Evolutionary conservation across 2,888 invertebrate species (phyloP).

Genomic region (Cetonia aurata): DNA sequence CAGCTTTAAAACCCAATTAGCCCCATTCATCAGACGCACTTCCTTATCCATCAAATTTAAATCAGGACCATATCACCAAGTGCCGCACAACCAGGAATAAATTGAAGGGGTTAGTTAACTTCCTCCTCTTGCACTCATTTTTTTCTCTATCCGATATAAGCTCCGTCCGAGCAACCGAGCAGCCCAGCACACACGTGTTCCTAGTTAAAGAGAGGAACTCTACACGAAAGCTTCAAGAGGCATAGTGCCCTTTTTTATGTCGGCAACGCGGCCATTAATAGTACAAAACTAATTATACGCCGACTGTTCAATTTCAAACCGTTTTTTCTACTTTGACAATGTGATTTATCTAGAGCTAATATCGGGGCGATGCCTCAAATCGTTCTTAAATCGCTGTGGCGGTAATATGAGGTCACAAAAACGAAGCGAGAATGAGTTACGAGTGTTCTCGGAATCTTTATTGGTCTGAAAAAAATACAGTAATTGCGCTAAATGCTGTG

Average conservation of each 20-base stretch:
- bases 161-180: background rate
- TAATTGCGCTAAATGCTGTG: conserved; percentile 6
- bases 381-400: conserved; percentile 1
- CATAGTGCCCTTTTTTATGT: conserved; percentile 13
- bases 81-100: conserved; percentile 12
- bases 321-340: conserved; percentile 27
- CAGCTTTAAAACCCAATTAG: conserved; percentile 10
- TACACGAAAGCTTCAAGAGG: conserved; percentile 5
- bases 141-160: conserved; percentile 9
- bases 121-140: conserved; percentile 16
- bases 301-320: conserved; percentile 34
- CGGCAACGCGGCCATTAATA: conserved; percentile 19
- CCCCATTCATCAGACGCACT: conserved; percentile 21
- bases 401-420: conserved; percentile 1
- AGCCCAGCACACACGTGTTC: conserved; percentile 38
- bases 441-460: background rate
- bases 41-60: conserved; percentile 17
- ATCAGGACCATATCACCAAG: background rate
- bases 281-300: conserved; percentile 31
- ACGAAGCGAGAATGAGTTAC: conserved; percentile 3
- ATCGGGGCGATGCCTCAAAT: conserved; percentile 21
- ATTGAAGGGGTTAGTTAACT: conserved; percentile 39
- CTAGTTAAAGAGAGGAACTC: conserved; percentile 32
- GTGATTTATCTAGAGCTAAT: conserved; percentile 39
- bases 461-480: too few relatives aligned